Evolutionary conservation across 2,113 vertebrate species (phyloP).

Genomic region (Vicugna pacos): DNA sequence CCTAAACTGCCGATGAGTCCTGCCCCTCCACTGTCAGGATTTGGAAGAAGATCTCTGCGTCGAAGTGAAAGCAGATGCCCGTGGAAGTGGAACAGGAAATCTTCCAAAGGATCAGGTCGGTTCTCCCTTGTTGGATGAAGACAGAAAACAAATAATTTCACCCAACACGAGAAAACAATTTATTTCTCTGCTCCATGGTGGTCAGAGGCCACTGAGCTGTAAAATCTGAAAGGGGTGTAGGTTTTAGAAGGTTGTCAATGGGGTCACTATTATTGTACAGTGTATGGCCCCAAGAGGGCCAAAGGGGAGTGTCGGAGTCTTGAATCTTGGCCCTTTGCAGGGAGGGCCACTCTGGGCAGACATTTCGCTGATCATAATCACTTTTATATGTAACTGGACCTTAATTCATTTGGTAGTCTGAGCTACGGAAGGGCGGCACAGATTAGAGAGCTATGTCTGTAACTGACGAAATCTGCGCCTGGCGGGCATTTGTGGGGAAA

Average conservation of each 20-base stretch:
- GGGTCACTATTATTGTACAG: not conserved
- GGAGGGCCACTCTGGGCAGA: conserved; percentile 58
- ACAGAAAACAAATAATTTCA: conserved; percentile 52
- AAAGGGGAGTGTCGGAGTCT: not conserved
- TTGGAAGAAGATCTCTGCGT: conserved; percentile 1
- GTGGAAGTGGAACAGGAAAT: conserved; percentile 20
- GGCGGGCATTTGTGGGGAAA: conserved; percentile 80
- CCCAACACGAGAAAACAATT: not conserved
- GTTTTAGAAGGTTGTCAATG: not conserved
- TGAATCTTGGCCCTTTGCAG: not conserved
- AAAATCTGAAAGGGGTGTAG: not conserved
- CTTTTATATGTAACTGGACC: conserved; percentile 83
- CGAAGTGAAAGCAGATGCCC: conserved; percentile 14
- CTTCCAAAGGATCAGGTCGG: conserved; percentile 66
- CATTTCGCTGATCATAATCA: conserved; percentile 75
- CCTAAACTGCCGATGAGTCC: not conserved
- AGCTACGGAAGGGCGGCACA: conserved; percentile 80
- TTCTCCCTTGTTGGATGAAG: not conserved
- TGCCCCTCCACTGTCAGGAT: conserved; percentile 5
- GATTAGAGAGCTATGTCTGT: conserved; percentile 81
- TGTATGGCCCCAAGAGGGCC: not conserved
- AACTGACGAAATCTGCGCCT: conserved; percentile 77
- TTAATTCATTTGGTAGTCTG: conserved; percentile 74
- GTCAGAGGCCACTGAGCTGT: not conserved
- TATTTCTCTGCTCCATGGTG: not conserved